Percentiles rank a stretch among this genome's conserved stretches.
Conservation (phyloP, 2,888 invertebrate genomes). For the Drosophila nigricruria region DNA sequence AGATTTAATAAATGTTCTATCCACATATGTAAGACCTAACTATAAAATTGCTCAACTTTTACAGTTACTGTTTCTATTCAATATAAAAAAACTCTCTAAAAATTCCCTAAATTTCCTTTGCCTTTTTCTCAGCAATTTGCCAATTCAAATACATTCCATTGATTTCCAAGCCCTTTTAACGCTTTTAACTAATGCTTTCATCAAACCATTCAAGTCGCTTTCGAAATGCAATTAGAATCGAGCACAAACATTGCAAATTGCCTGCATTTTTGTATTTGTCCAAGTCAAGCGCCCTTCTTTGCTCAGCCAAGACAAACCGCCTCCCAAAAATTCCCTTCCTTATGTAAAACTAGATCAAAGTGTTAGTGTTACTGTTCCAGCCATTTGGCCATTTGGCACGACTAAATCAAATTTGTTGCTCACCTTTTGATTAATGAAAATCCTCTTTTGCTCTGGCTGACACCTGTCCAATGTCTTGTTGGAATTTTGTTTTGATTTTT, state of each 20-base stretch:
- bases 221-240: constrained; percentile 40
- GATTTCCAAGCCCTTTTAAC: not conserved
- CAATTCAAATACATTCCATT: not conserved
- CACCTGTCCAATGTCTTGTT: constrained; percentile 29
- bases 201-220: not conserved
- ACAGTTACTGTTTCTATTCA: not conserved
- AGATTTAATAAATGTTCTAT: too few relatives aligned
- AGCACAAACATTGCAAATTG: constrained; percentile 21
- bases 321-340: not conserved
- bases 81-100: not conserved
- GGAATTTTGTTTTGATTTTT: constrained; percentile 14
- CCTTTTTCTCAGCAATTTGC: not conserved
- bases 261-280: not conserved
- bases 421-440: constrained; percentile 59
- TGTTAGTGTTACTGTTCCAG: not conserved
- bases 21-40: too few relatives aligned
- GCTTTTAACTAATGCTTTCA: not conserved
- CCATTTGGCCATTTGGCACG: not conserved
- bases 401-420: constrained; percentile 37
- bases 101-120: not conserved
- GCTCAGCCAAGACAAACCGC: not conserved
- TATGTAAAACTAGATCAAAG: not conserved
- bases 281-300: not conserved
- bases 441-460: constrained; percentile 34
- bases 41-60: not conserved